Conservation (phyloP, 2,113 vertebrate species). For the Lethenteron camtschaticum region DNA sequence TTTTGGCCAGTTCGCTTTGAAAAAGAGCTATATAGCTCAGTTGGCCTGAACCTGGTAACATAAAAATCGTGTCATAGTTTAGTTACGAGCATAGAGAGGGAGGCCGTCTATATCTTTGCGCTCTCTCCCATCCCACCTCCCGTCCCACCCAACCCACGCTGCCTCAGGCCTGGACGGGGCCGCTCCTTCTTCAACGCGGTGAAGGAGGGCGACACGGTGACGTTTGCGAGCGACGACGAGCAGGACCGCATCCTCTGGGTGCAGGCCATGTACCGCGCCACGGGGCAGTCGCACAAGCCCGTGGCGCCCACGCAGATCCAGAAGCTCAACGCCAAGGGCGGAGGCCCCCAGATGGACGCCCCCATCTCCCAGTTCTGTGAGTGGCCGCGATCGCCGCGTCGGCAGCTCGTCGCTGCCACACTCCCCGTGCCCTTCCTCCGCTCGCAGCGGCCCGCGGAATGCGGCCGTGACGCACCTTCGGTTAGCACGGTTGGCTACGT, state of each 20-base stretch:
- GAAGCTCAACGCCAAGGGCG: constrained; percentile 82
- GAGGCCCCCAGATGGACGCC: constrained; percentile 75
- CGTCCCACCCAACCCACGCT: background rate
- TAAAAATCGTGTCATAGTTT: no score
- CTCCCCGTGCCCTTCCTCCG: no score
- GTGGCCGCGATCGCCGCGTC: constrained; percentile 21
- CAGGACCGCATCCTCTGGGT: constrained; percentile 98
- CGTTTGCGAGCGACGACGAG: constrained; percentile 91
- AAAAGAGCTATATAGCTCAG: no score
- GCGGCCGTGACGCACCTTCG: no score
- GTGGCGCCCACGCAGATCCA: constrained; percentile 92
- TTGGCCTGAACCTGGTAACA: no score
- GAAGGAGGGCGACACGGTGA: constrained; percentile 94
- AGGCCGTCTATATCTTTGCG: no score
- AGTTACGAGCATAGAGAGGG: no score
- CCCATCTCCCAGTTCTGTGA: constrained; percentile 99
- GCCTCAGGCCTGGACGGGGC: constrained; percentile 79
- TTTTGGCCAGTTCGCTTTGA: no score
- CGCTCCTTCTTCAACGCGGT: constrained; percentile 93
- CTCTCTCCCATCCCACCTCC: no score
- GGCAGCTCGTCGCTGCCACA: no score
- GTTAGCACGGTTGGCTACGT: no score
- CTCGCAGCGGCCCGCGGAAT: no score
- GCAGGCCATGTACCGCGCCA: constrained; percentile 95
- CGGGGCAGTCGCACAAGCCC: constrained; percentile 91